These are phyloP conservation scores for Tanypteryx hageni DNA, from an alignment of 2,888 invertebrate species.

Conservation along the genomic window DNA sequence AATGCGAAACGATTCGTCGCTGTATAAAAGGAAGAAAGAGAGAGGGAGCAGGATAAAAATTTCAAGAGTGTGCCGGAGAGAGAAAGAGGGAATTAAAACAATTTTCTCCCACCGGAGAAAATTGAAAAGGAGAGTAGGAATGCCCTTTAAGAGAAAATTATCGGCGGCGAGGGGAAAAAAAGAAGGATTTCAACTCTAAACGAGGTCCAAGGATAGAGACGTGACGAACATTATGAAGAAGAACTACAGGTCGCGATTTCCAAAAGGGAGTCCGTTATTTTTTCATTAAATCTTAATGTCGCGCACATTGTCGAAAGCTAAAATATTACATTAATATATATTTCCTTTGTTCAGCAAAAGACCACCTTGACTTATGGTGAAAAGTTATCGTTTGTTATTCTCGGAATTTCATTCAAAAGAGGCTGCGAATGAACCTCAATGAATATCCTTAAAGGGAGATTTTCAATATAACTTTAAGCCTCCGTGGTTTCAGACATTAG, in stretches of 20 bases:
- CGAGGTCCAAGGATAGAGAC: background rate
- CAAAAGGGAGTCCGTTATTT: background rate
- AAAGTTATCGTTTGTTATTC: too few relatives aligned
- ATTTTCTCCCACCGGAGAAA: background rate
- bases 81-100: background rate
- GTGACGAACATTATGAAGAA: background rate
- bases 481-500: too few relatives aligned
- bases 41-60: background rate
- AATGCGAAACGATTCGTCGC: background rate
- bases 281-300: too few relatives aligned
- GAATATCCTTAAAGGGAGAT: too few relatives aligned
- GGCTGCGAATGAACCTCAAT: too few relatives aligned
- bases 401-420: too few relatives aligned
- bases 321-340: too few relatives aligned
- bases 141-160: background rate
- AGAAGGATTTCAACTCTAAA: background rate
- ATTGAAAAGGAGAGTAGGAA: background rate
- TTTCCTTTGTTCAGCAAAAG: too few relatives aligned
- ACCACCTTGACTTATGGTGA: too few relatives aligned
- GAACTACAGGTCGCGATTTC: background rate
- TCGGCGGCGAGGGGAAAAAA: background rate
- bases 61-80: background rate
- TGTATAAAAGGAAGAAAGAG: background rate
- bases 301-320: too few relatives aligned
- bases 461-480: too few relatives aligned